A percentile compares a stretch with the other conserved stretches of the same genome.
These are phyloP conservation scores for Phoxinus dragarum DNA, from an alignment of 2,797 vertebrate species.

Conservation along the genomic window DNA sequence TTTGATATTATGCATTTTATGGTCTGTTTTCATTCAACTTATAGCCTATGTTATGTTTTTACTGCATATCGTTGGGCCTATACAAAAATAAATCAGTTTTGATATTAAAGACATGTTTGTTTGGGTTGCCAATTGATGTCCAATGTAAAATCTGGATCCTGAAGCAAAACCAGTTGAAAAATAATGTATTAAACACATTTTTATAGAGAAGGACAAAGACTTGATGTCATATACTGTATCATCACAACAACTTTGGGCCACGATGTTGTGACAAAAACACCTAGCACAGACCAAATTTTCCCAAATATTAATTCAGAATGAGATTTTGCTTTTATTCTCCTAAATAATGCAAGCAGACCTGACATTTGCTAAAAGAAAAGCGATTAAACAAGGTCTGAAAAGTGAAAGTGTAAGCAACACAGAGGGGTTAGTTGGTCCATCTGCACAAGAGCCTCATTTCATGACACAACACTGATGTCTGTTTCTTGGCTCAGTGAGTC, in stretches of 20 bases:
- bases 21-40: neutral
- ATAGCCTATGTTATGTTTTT: too few species aligned
- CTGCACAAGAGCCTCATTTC: neutral
- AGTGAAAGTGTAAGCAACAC: neutral
- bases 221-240: neutral
- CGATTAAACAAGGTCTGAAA: neutral
- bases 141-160: neutral
- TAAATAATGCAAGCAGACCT: neutral
- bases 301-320: neutral
- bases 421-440: neutral
- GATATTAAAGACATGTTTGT: neutral
- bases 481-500: neutral
- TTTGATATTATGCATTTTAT: neutral
- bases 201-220: neutral
- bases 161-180: neutral
- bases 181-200: neutral
- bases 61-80: neutral
- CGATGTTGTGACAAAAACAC: neutral
- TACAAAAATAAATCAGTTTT: neutral
- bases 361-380: neutral
- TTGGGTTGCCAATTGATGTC: neutral
- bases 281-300: neutral
- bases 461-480: conserved; percentile 1
- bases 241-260: neutral
- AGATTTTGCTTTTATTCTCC: neutral